Evolutionary conservation across 2,888 invertebrate species (phyloP).

Genomic region (Bugula neritina): DNA sequence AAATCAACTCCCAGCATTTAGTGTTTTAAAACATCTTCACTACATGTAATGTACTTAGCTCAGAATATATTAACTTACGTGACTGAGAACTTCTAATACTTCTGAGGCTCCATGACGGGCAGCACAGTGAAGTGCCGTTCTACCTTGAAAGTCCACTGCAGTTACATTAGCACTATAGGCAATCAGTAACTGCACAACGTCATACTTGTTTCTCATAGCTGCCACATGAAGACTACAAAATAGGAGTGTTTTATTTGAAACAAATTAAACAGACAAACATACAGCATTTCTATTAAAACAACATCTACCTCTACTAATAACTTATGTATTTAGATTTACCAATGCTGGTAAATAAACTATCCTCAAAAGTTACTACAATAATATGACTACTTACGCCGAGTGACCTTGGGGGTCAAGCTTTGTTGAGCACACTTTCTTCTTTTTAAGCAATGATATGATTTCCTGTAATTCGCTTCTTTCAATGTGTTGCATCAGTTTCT

Average conservation of each 20-base stretch:
- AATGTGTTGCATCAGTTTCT: conserved; percentile 44
- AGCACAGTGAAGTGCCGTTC: conserved; percentile 41
- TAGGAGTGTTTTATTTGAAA: too few species aligned
- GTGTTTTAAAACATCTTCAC: too few species aligned
- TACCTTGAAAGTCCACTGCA: conserved; percentile 31
- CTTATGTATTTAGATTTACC: too few species aligned
- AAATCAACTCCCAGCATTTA: too few species aligned
- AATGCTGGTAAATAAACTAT: too few species aligned
- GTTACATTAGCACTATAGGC: conserved; percentile 41
- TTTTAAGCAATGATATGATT: conserved; percentile 38
- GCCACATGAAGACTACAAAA: conserved; percentile 42
- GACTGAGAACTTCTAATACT: conserved; percentile 37
- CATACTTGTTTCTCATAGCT: conserved; percentile 39
- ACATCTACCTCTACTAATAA: too few species aligned
- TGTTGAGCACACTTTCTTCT: conserved; percentile 41
- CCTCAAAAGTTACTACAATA: too few species aligned
- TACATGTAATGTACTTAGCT: too few species aligned
- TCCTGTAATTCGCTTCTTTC: conserved; percentile 39
- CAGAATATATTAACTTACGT: conserved; percentile 38
- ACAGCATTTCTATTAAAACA: too few species aligned
- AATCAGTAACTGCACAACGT: conserved; percentile 39
- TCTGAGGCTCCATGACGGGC: conserved; percentile 39
- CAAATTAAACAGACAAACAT: too few species aligned
- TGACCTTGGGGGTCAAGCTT: conserved; percentile 46
- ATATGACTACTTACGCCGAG: conserved; percentile 47